phyloP scores from a whole-genome alignment of 2,113 vertebrate species.

The Entomyzon cyanotis region DNA sequence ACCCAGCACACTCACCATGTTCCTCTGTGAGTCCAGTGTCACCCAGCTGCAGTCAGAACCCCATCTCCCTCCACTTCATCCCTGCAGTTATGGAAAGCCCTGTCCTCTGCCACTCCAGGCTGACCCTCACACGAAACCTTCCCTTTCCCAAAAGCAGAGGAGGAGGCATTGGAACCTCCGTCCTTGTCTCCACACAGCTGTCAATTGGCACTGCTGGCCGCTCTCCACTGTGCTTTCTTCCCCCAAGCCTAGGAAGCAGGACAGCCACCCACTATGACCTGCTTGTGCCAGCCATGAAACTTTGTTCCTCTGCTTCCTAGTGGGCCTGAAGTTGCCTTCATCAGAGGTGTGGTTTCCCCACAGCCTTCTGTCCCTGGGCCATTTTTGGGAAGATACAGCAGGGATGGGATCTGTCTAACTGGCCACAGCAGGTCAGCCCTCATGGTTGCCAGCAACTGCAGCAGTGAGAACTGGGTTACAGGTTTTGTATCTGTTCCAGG shows the following conservation, averaged over 20 bases:
- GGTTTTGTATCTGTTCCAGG: not conserved
- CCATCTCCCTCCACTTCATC: not conserved
- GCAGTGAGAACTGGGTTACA: not conserved
- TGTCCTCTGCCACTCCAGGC: not conserved
- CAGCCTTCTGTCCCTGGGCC: not conserved
- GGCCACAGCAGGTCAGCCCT: not conserved
- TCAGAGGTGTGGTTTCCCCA: not conserved
- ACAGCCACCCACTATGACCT: not conserved
- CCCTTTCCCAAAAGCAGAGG: not conserved
- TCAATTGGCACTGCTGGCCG: not conserved
- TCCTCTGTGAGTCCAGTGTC: accelerated
- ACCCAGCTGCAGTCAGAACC: not conserved
- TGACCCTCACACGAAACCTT: not conserved
- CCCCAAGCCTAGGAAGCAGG: not conserved
- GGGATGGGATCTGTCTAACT: not conserved
- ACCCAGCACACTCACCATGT: not conserved
- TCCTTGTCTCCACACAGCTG: not conserved
- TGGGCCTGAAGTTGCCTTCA: not conserved
- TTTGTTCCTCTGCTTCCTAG: not conserved
- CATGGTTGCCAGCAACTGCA: not conserved
- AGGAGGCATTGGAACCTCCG: not conserved
- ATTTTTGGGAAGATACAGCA: not conserved
- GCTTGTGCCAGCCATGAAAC: not conserved
- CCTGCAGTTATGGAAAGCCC: not conserved
- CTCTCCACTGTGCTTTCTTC: not conserved